Evolutionary conservation across 2,888 invertebrate species (phyloP).

Genomic region (Cerceris ruficornis): DNA sequence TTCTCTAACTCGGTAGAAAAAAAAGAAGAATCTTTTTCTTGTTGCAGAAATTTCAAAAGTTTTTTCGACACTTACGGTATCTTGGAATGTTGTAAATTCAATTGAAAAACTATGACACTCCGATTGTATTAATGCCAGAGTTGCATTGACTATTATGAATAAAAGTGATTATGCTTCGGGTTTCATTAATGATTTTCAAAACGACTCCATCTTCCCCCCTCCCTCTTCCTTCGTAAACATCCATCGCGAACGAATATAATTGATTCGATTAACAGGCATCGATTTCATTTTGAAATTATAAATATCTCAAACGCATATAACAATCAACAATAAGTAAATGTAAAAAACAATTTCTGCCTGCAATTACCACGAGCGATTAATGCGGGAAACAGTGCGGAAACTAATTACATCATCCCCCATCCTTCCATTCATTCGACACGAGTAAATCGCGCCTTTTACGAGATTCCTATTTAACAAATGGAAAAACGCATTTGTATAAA

Average conservation of each 20-base stretch:
- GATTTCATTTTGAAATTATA: slow-evolving; percentile 56
- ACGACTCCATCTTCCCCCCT: slow-evolving; percentile 1
- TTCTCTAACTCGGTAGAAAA: slow-evolving; percentile 19
- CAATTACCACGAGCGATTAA: slow-evolving; percentile 31
- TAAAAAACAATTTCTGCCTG: slow-evolving; percentile 57
- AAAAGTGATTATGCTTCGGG: too few species aligned
- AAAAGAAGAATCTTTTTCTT: slow-evolving; percentile 27
- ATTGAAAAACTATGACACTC: slow-evolving; percentile 26
- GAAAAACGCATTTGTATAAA: slow-evolving; percentile 17
- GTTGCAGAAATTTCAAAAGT: slow-evolving; percentile 22
- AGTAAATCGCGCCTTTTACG: slow-evolving; percentile 12
- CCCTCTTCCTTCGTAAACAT: slow-evolving; percentile 19
- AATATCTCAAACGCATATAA: slow-evolving; percentile 66
- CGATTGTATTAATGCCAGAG: not conserved
- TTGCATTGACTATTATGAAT: too few species aligned
- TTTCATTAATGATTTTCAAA: not conserved
- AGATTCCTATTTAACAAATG: slow-evolving; percentile 43
- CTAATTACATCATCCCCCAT: slow-evolving; percentile 24
- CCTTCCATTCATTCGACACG: slow-evolving; percentile 7
- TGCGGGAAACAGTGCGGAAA: slow-evolving; percentile 41
- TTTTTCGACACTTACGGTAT: slow-evolving; percentile 15
- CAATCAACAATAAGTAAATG: slow-evolving; percentile 69
- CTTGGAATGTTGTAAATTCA: slow-evolving; percentile 48
- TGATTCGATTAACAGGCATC: slow-evolving; percentile 41
- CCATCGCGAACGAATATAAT: slow-evolving; percentile 35